These are phyloP conservation scores for Enteromius treurensis DNA, from an alignment of 2,797 vertebrate species.

Conservation along the genomic window DNA sequence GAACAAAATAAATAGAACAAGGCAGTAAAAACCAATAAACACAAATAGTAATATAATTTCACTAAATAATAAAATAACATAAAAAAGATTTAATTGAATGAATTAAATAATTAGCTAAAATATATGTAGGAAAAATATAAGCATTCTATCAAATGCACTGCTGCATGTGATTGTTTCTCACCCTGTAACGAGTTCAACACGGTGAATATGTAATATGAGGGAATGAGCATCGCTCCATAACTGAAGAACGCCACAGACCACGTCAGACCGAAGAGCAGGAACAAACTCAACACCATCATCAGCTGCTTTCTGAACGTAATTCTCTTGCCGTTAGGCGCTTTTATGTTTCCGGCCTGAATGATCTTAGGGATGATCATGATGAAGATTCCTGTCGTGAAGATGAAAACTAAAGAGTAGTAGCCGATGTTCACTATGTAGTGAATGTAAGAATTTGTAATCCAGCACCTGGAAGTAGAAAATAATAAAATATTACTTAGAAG, in stretches of 20 bases:
- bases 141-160: neutral
- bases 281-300: slow-evolving; percentile 60
- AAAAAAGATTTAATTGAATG: too few species aligned
- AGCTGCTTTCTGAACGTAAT: slow-evolving; percentile 33
- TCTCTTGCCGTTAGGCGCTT: neutral
- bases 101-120: too few species aligned
- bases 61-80: too few species aligned
- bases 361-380: slow-evolving; percentile 38
- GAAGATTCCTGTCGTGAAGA: slow-evolving; percentile 62
- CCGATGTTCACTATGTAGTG: slow-evolving; percentile 64
- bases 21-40: too few species aligned
- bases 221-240: slow-evolving; percentile 55
- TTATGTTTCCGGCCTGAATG: accelerated
- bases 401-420: slow-evolving; percentile 66
- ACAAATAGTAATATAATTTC: too few species aligned
- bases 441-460: slow-evolving; percentile 60
- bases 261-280: slow-evolving; percentile 66
- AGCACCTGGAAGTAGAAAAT: slow-evolving; percentile 65
- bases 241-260: slow-evolving; percentile 73
- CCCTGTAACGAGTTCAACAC: slow-evolving; percentile 73
- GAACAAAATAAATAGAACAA: too few species aligned
- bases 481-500: neutral
- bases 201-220: slow-evolving; percentile 70
- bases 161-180: slow-evolving; percentile 36
- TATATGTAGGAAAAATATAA: neutral